These are phyloP conservation scores for Eriocheir sinensis DNA, from an alignment of 1,140 invertebrate species.

Conservation along the genomic window DNA sequence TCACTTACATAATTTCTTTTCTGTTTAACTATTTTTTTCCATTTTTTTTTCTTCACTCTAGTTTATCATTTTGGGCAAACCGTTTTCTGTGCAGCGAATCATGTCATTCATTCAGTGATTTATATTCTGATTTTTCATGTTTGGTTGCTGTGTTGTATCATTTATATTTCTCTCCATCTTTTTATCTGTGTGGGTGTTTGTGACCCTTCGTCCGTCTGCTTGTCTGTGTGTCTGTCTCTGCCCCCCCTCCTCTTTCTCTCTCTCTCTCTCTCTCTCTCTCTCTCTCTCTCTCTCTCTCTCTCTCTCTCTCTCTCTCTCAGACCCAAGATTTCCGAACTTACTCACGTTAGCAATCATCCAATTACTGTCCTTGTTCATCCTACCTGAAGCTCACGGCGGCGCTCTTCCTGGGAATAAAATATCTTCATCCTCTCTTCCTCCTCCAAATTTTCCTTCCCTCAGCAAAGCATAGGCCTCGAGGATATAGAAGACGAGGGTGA, in stretches of 20 bases:
- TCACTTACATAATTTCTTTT: neutral
- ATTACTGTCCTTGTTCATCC: constrained; percentile 24
- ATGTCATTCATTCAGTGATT: no score
- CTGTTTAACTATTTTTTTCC: no score
- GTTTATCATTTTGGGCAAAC: no score
- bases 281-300: constrained; percentile 22
- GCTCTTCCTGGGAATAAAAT: neutral
- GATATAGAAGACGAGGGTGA: neutral
- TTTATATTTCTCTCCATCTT: no score
- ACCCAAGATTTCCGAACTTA: neutral
- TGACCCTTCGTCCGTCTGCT: neutral
- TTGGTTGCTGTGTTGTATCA: no score
- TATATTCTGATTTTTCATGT: no score
- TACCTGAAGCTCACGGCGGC: neutral
- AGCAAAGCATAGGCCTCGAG: neutral
- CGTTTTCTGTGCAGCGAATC: no score
- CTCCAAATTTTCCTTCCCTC: neutral
- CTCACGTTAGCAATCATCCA: constrained; percentile 11
- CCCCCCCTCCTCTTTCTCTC: neutral
- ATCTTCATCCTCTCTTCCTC: neutral
- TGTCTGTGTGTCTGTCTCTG: neutral
- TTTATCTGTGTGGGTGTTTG: constrained; percentile 32
- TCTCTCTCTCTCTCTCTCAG: constrained; percentile 12
- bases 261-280: constrained; percentile 32
- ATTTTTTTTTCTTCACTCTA: no score